These are phyloP conservation scores for Triplophysa bombifrons DNA, from an alignment of 2,797 vertebrate species.

Conservation along the genomic window DNA sequence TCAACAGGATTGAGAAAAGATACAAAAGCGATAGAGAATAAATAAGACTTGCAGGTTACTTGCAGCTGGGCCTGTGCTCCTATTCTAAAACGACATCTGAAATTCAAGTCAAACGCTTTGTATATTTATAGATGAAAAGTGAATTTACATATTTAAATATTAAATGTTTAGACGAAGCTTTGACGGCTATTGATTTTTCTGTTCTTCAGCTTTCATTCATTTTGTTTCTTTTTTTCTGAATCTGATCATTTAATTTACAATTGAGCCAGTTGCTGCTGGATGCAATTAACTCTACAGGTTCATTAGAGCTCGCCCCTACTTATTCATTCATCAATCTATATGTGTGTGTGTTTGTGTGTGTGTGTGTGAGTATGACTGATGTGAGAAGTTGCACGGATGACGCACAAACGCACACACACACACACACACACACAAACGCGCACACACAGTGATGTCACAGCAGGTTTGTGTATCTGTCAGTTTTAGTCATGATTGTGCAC, in stretches of 20 bases:
- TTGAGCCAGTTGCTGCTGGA: constrained; percentile 77
- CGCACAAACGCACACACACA: too few species aligned
- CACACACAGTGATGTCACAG: not conserved
- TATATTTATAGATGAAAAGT: not conserved
- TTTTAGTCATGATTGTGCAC: not conserved
- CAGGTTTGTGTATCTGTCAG: not conserved
- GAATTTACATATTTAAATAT: not conserved
- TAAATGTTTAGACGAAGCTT: constrained; percentile 46
- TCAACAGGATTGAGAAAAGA: too few species aligned
- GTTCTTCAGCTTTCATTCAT: constrained; percentile 73
- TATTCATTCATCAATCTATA: constrained; percentile 54
- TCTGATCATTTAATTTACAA: constrained; percentile 80
- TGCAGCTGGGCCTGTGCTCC: too few species aligned
- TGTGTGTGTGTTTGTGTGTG: constrained; percentile 10
- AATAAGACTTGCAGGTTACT: too few species aligned
- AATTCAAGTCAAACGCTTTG: too few species aligned
- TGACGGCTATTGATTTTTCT: constrained; percentile 75
- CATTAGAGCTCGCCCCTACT: constrained; percentile 68
- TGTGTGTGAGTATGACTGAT: not conserved
- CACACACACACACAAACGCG: constrained; percentile 8
- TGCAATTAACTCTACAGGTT: constrained; percentile 82
- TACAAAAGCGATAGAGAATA: too few species aligned
- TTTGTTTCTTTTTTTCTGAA: constrained; percentile 60
- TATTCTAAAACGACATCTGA: too few species aligned
- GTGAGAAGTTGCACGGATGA: not conserved